These are phyloP conservation scores for Neotoxoptera formosana DNA, from an alignment of 1,140 invertebrate genomes.

Conservation along the genomic window DNA sequence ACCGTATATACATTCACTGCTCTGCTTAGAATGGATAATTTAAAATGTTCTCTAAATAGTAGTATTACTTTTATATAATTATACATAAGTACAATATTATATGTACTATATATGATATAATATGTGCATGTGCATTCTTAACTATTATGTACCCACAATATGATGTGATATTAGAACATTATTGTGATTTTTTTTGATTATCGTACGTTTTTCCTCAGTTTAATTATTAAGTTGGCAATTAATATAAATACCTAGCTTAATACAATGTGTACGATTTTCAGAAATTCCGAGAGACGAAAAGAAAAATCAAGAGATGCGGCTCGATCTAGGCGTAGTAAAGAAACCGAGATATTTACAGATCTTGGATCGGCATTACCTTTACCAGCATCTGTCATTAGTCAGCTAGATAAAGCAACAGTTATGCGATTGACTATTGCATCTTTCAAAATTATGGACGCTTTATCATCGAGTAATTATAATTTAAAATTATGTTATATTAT, in stretches of 20 bases:
- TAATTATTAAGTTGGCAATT: not conserved
- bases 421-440: slow-evolving; percentile 93
- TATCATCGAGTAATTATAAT: slow-evolving; percentile 75
- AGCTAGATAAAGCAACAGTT: slow-evolving; percentile 94
- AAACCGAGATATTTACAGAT: slow-evolving; percentile 93
- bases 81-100: not conserved
- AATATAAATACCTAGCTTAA: not conserved
- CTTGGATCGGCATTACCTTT: slow-evolving; percentile 84
- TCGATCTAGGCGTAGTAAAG: slow-evolving; percentile 86
- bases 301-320: slow-evolving; percentile 96
- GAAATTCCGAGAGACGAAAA: slow-evolving; percentile 95
- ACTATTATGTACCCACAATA: not conserved
- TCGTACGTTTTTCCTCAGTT: not conserved
- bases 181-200: not conserved
- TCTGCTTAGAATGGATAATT: too few relatives aligned
- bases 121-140: not conserved
- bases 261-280: slow-evolving; percentile 64
- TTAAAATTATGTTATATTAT: not conserved
- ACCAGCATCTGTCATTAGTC: slow-evolving; percentile 73
- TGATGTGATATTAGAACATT: not conserved
- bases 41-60: not conserved
- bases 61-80: not conserved
- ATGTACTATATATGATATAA: not conserved
- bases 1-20: too few relatives aligned
- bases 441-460: slow-evolving; percentile 84